phyloP scores from a whole-genome alignment of 2,888 invertebrate genomes.

The Ormyrus rosae region DNA sequence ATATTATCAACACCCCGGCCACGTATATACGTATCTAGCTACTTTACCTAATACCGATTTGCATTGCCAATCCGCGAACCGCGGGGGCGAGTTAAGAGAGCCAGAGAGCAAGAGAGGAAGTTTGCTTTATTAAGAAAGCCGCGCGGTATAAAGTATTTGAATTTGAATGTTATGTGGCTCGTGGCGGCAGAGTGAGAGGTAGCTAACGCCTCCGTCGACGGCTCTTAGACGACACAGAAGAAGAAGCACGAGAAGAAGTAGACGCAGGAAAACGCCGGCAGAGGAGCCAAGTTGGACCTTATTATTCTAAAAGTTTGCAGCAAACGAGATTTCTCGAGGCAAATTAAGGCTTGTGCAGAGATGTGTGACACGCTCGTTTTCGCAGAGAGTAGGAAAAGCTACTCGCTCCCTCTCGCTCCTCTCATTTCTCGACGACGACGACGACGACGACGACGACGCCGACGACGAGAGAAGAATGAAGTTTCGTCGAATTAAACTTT shows the following conservation, averaged over 20 bases:
- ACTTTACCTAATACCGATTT: constrained; percentile 51
- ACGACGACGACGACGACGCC: constrained; percentile 16
- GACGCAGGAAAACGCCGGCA: neutral
- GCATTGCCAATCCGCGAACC: constrained; percentile 47
- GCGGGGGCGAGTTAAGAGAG: neutral
- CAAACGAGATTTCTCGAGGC: constrained; percentile 56
- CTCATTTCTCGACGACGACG: constrained; percentile 38
- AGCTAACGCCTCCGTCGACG: neutral
- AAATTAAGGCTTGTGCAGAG: constrained; percentile 56
- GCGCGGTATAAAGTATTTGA: constrained; percentile 49
- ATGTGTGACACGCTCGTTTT: constrained; percentile 56
- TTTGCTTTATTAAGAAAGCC: constrained; percentile 53
- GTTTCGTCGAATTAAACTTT: constrained; percentile 65
- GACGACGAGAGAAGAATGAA: constrained; percentile 56
- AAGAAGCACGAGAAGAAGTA: neutral
- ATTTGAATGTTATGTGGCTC: constrained; percentile 54
- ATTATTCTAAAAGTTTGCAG: constrained; percentile 57
- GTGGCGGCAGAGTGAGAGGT: neutral
- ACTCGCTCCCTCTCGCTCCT: constrained; percentile 1
- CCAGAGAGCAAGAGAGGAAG: constrained; percentile 5
- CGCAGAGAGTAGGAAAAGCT: constrained; percentile 10
- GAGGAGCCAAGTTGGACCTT: constrained; percentile 44
- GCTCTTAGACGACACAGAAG: constrained; percentile 18
- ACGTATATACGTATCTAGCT: constrained; percentile 12
- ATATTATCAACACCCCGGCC: constrained; percentile 35